A percentile compares a stretch with the other conserved stretches of the same genome.
These are phyloP conservation scores for Amblyteles armatorius DNA, from an alignment of 2,888 invertebrate genomes.

Conservation along the genomic window DNA sequence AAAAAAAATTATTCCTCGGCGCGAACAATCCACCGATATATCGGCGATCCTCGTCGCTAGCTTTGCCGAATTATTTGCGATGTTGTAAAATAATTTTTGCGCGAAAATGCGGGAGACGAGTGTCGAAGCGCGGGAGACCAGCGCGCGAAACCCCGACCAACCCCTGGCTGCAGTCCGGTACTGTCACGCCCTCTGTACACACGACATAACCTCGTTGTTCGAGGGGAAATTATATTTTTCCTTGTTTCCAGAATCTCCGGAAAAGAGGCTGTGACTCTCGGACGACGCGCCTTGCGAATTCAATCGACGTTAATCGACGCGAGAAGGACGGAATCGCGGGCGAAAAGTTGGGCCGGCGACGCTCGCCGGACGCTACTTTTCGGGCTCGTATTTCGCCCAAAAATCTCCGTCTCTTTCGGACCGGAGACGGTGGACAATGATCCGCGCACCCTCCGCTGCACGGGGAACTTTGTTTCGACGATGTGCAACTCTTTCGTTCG, in stretches of 20 bases:
- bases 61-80: not conserved
- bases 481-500: not conserved
- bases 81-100: slow-evolving; percentile 67
- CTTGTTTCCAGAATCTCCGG: not conserved
- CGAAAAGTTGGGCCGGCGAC: slow-evolving; percentile 19
- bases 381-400: slow-evolving; percentile 1
- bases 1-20: slow-evolving; percentile 2
- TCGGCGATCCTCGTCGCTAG: not conserved
- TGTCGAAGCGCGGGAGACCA: slow-evolving; percentile 81
- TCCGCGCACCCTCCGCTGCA: not conserved
- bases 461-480: not conserved
- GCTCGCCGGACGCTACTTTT: slow-evolving; percentile 7
- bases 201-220: slow-evolving; percentile 74
- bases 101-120: slow-evolving; percentile 71
- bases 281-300: not conserved
- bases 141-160: slow-evolving; percentile 83
- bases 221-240: not conserved
- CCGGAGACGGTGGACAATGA: not conserved
- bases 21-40: not conserved
- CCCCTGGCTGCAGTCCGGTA: slow-evolving; percentile 78
- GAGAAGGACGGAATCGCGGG: not conserved
- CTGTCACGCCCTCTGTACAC: slow-evolving; percentile 82
- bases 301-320: slow-evolving; percentile 2
- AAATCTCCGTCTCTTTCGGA: not conserved
- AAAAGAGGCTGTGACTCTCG: not conserved